Base-by-base conservation (phyloP, 2,888 invertebrate species). In the Caenorhabditis sp. region DNA sequence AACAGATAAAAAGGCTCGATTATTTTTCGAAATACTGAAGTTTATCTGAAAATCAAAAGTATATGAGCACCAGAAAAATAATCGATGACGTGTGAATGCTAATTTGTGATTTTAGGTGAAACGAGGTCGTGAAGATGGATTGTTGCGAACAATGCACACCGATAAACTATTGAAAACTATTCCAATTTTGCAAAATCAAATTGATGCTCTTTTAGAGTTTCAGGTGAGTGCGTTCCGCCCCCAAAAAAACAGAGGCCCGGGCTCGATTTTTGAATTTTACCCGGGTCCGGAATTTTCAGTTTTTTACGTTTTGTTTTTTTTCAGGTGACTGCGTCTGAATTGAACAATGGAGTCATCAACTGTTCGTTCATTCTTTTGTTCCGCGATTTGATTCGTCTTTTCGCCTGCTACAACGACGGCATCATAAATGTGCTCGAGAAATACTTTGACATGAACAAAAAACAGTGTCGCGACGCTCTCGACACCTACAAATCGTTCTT, bases 391-490 rank as follows among this genome's bases (percentile, higher is more conserved):
- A 99, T 99, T 88, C 92, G 99, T 79, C 91, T 99, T 83, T 99
- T 99, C 90, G 99, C 99, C 74, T 97, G 97, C 90, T 99, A 99
- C 91, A 99, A 99, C 90, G 99, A 99, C 90, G 99, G 78, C 36
- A 80, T 82, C 23, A 82, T 82, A 24, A 81, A 82, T 62, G 76
- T 84, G 8, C 74, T 88, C 88, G 97, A 99, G 91, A 97, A 99
- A 90, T 99, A 95, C 91, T 99, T 99, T 90, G 96, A 97, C 89
- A 97, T 99, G 97, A 97, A 97, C 90, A 97, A 97, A 90, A 99
- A 99, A 90, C 95, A 97, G 89, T 95, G 95, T 88, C 93, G 95
- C 84, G 97, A 99, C 88, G 97, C 96, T 84, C 91, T 99, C 89
- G 97, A 99, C 88, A 92, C 97, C 88, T 99, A 99, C 90, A 99